Evolutionary conservation across 2,797 vertebrate genomes (phyloP).

Genomic region (Acanthurus lineatus): DNA sequence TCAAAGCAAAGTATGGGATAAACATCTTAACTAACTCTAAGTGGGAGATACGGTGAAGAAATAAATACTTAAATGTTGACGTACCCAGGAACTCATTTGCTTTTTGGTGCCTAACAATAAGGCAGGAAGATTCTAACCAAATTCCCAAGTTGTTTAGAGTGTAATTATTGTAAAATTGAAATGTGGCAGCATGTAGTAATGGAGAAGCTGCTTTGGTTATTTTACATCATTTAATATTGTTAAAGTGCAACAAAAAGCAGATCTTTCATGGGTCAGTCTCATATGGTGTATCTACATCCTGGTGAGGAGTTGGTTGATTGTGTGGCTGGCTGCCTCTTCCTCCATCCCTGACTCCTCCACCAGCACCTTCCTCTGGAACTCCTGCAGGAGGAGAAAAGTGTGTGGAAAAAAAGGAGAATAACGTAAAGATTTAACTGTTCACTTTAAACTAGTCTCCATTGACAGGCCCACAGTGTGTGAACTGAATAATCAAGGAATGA

Average conservation of each 20-base stretch:
- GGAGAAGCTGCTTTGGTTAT: neutral
- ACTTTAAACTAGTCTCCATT: neutral
- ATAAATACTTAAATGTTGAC: neutral
- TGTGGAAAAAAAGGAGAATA: neutral
- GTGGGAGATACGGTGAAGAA: neutral
- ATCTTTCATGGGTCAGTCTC: neutral
- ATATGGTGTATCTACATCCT: slow-evolving; percentile 64
- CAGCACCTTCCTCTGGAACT: slow-evolving; percentile 82
- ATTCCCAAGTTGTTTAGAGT: neutral
- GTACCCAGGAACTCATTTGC: neutral
- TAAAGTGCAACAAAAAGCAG: slow-evolving; percentile 4
- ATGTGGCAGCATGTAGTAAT: neutral
- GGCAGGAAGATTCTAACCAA: neutral
- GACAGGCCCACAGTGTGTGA: neutral
- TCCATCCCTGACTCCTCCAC: slow-evolving; percentile 71
- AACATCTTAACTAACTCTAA: neutral
- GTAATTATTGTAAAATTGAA: neutral
- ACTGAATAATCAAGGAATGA: neutral
- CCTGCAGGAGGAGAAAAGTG: slow-evolving; percentile 56
- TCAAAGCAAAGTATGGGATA: too few species aligned
- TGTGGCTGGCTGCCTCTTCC: neutral
- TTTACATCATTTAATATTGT: slow-evolving; percentile 32
- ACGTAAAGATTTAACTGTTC: neutral
- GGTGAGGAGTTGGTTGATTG: slow-evolving; percentile 53
- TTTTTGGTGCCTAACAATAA: neutral